Percentiles rank a stretch among this genome's conserved stretches.
These are phyloP conservation scores for Cancer borealis DNA, from an alignment of 2,888 invertebrate species.

Conservation along the genomic window DNA sequence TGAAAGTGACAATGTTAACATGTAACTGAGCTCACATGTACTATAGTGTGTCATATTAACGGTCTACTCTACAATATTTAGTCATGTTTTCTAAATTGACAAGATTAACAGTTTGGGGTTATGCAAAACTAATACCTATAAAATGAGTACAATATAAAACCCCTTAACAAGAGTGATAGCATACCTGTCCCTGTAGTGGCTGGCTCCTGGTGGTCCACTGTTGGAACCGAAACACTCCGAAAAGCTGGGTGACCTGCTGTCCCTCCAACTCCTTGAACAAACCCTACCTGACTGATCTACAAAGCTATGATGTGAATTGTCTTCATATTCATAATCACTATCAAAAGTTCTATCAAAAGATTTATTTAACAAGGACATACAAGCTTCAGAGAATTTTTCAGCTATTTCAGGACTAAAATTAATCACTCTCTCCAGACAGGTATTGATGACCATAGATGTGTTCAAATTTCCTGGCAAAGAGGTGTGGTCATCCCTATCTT, in stretches of 20 bases:
- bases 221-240: not conserved
- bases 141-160: not conserved
- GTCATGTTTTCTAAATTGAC: not conserved
- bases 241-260: not conserved
- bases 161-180: not conserved
- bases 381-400: conserved; percentile 10
- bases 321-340: not conserved
- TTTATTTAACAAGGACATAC: conserved; percentile 16
- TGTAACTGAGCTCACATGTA: not conserved
- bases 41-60: not conserved
- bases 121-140: not conserved
- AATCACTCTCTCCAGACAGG: not conserved
- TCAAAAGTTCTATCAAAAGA: not conserved
- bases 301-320: not conserved
- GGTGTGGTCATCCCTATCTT: not conserved
- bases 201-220: not conserved
- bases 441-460: not conserved
- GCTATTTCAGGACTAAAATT: not conserved
- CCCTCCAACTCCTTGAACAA: not conserved
- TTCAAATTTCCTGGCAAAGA: not conserved
- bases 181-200: not conserved
- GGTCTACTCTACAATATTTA: not conserved
- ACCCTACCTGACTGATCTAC: not conserved
- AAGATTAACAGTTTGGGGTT: not conserved
- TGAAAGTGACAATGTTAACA: not conserved